phyloP scores from a whole-genome alignment of 2,888 invertebrate genomes.

The Macrosiphum euphorbiae region DNA sequence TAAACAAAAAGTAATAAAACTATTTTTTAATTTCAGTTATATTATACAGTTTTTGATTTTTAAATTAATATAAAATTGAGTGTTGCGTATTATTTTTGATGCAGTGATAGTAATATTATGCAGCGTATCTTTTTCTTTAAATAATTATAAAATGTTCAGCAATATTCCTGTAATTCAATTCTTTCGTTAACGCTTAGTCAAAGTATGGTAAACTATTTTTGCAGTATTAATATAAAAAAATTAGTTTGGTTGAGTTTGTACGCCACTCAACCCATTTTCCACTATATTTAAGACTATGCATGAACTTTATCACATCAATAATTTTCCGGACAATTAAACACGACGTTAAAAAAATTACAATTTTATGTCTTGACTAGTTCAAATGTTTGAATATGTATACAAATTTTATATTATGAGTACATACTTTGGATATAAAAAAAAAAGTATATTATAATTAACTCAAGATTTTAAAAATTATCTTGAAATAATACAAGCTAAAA shows the following conservation, averaged over 20 bases:
- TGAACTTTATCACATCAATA: not conserved
- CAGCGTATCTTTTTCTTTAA: not conserved
- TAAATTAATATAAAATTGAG: not conserved
- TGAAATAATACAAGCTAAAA: too few relatives aligned
- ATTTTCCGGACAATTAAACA: not conserved
- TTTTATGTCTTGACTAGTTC: not conserved
- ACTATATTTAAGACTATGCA: not conserved
- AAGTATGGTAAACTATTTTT: not conserved
- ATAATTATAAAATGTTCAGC: not conserved
- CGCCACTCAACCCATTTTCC: not conserved
- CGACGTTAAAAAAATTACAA: not conserved
- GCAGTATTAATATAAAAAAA: not conserved
- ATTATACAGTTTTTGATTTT: not conserved
- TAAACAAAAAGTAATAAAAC: not conserved
- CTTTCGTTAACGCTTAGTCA: not conserved
- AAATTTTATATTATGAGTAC: too few relatives aligned
- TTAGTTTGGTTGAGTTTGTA: not conserved
- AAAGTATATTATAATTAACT: too few relatives aligned
- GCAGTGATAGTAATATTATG: not conserved
- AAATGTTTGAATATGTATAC: not conserved
- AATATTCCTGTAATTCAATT: not conserved
- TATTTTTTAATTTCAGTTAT: not conserved
- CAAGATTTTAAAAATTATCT: too few relatives aligned
- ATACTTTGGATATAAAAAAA: not conserved
- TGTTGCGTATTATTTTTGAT: not conserved